Percentiles rank a stretch among this genome's conserved stretches.
These are phyloP conservation scores for Drosophila repletoides DNA, from an alignment of 1,140 invertebrate species.

Conservation along the genomic window DNA sequence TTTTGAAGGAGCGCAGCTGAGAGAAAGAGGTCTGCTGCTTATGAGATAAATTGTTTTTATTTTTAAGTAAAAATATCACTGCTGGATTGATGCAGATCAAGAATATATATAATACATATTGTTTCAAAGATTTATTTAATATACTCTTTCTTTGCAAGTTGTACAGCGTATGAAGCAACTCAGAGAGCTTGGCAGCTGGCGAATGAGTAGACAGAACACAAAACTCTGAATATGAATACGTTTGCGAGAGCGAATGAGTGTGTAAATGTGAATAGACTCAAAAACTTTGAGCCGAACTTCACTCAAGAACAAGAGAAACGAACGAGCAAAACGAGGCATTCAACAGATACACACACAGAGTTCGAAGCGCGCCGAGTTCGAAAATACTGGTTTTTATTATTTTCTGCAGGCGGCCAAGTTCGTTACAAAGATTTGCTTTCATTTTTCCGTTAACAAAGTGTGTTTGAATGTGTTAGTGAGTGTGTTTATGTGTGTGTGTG, in stretches of 20 bases:
- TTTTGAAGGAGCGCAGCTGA: constrained; percentile 7
- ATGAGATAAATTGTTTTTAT: no score
- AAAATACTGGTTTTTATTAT: constrained; percentile 70
- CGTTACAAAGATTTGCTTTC: constrained; percentile 78
- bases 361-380: constrained; percentile 41
- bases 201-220: constrained; percentile 10
- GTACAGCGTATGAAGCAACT: not conserved
- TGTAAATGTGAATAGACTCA: not conserved
- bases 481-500: constrained; percentile 23
- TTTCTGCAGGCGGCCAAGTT: constrained; percentile 55
- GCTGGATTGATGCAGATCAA: no score
- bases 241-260: not conserved
- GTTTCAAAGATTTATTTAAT: no score
- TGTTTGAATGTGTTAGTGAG: constrained; percentile 21
- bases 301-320: constrained; percentile 52
- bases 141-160: no score
- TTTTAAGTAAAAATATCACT: no score
- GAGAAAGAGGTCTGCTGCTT: constrained; percentile 11
- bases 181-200: constrained; percentile 22
- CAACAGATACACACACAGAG: constrained; percentile 66
- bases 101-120: no score
- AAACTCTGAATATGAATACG: constrained; percentile 1
- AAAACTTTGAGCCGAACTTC: constrained; percentile 17
- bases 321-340: constrained; percentile 10
- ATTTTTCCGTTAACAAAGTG: constrained; percentile 68